Evolutionary conservation across 2,888 invertebrate species (phyloP).

Genomic region (Spisula solida): DNA sequence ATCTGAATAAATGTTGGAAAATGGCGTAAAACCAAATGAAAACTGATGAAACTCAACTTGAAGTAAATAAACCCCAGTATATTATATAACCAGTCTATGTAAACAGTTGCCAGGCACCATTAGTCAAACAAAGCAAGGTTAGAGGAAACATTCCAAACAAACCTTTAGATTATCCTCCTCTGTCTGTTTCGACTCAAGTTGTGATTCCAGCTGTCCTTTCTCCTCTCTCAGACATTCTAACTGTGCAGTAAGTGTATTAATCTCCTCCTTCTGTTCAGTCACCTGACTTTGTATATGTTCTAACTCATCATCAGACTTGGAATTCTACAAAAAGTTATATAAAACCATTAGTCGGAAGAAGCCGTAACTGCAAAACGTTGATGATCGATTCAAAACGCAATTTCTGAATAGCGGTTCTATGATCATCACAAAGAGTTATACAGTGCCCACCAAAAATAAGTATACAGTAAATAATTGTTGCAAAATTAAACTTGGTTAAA

Average conservation of each 20-base stretch:
- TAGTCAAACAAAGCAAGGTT: constrained; percentile 27
- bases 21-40: too few species aligned
- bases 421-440: too few species aligned
- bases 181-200: constrained; percentile 21
- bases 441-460: too few species aligned
- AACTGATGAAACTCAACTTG: too few species aligned
- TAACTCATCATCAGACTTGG: constrained; percentile 73
- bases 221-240: constrained; percentile 32
- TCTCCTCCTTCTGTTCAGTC: constrained; percentile 89
- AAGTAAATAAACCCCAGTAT: too few species aligned
- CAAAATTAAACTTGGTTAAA: too few species aligned
- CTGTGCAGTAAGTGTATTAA: constrained; percentile 62
- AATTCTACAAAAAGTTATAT: constrained; percentile 15
- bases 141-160: neutral
- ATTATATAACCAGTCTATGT: neutral
- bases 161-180: constrained; percentile 38
- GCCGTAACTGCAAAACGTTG: too few species aligned
- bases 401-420: too few species aligned
- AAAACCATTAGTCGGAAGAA: neutral
- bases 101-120: constrained; percentile 16
- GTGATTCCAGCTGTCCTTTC: constrained; percentile 35
- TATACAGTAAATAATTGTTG: too few species aligned
- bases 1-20: too few species aligned
- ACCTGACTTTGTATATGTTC: constrained; percentile 88
- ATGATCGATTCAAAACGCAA: too few species aligned